These are phyloP conservation scores for Cosmia pyralina DNA, from an alignment of 2,888 invertebrate genomes.

Conservation along the genomic window DNA sequence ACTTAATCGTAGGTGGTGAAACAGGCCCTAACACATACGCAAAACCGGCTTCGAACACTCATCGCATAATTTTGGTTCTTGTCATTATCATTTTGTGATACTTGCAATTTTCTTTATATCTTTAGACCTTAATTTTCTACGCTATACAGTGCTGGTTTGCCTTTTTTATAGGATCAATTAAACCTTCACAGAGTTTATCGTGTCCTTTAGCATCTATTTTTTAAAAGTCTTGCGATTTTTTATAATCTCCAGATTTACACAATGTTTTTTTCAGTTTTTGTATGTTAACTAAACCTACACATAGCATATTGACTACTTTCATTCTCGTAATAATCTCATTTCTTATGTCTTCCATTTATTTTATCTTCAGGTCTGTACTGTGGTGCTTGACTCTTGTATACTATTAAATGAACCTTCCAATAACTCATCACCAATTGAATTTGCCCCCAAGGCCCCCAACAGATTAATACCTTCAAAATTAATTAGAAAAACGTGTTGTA, in stretches of 20 bases:
- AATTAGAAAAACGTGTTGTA: constrained; percentile 70
- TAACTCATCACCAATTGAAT: constrained; percentile 34
- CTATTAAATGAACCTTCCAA: constrained; percentile 1
- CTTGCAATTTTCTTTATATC: neutral
- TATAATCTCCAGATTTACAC: neutral
- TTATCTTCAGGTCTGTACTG: no score
- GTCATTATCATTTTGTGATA: neutral
- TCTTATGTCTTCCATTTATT: no score
- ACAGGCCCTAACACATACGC: no score
- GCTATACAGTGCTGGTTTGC: neutral
- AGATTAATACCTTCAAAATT: constrained; percentile 52
- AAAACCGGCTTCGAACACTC: neutral
- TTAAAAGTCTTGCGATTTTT: neutral
- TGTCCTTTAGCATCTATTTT: no score
- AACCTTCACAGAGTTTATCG: neutral
- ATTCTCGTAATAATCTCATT: no score
- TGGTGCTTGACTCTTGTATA: neutral
- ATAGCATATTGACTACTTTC: no score
- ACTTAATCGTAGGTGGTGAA: no score
- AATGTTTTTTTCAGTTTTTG: neutral
- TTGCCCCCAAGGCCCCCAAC: neutral
- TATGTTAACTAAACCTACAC: neutral
- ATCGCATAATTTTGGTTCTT: neutral
- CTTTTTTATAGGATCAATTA: neutral
- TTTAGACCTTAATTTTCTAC: neutral